Percentiles rank a stretch among this genome's conserved stretches.
phyloP scores from a whole-genome alignment of 2,888 invertebrate species.

The Leptinotarsa rubiginosa region DNA sequence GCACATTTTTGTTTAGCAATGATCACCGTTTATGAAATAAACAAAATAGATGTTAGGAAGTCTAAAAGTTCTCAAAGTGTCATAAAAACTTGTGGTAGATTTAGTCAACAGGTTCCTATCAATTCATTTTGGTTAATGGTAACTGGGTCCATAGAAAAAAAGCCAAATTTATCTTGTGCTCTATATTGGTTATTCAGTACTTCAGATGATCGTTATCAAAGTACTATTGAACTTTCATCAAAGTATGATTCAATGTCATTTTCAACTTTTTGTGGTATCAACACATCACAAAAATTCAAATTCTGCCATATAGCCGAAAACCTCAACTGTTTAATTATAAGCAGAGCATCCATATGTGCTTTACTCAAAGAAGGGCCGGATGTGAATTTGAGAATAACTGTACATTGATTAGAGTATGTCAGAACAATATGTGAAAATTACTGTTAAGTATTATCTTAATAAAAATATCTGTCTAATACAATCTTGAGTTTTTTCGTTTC shows the following conservation, averaged over 20 bases:
- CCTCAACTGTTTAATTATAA: slow-evolving; percentile 59
- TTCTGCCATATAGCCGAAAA: slow-evolving; percentile 53
- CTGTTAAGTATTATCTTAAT: slow-evolving; percentile 8
- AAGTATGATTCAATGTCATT: slow-evolving; percentile 54
- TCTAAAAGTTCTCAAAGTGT: slow-evolving; percentile 54
- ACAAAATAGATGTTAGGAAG: slow-evolving; percentile 51
- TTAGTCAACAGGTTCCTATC: slow-evolving; percentile 55
- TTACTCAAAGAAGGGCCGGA: slow-evolving; percentile 58
- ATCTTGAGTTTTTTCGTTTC: too few species aligned
- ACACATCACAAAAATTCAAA: slow-evolving; percentile 53
- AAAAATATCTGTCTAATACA: not conserved
- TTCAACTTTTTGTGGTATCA: slow-evolving; percentile 59
- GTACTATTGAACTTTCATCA: slow-evolving; percentile 61
- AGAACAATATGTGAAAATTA: slow-evolving; percentile 41
- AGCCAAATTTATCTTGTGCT: slow-evolving; percentile 51
- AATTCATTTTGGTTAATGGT: slow-evolving; percentile 64
- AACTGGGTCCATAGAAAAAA: slow-evolving; percentile 55
- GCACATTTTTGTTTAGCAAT: slow-evolving; percentile 57
- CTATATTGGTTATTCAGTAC: slow-evolving; percentile 62
- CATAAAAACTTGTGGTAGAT: slow-evolving; percentile 55
- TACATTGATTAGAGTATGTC: slow-evolving; percentile 53
- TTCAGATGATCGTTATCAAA: slow-evolving; percentile 55
- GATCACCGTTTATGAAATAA: slow-evolving; percentile 58
- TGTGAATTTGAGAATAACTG: slow-evolving; percentile 59
- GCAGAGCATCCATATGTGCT: slow-evolving; percentile 55